These are phyloP conservation scores for Pegoplata infirma DNA, from an alignment of 2,888 invertebrate genomes.

Conservation along the genomic window DNA sequence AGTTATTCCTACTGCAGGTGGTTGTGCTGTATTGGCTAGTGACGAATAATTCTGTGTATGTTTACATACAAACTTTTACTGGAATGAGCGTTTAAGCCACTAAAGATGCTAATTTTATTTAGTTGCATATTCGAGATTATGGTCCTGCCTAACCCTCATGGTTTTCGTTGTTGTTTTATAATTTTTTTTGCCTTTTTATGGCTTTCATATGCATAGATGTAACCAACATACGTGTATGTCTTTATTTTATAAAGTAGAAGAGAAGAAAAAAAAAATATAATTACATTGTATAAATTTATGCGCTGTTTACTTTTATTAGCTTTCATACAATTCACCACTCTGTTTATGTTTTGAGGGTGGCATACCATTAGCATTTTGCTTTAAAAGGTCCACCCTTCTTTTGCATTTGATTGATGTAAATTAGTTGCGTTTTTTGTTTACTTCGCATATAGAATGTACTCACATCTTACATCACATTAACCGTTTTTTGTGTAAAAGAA, in stretches of 20 bases:
- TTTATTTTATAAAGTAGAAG: background rate
- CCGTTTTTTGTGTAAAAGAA: slow-evolving; percentile 2
- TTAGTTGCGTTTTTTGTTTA: slow-evolving; percentile 26
- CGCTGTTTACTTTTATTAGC: slow-evolving; percentile 60
- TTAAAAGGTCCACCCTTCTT: slow-evolving; percentile 24
- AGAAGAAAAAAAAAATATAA: slow-evolving; percentile 51
- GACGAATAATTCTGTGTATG: background rate
- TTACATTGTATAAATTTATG: slow-evolving; percentile 64
- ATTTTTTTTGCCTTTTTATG: slow-evolving; percentile 29
- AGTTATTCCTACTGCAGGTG: slow-evolving; percentile 51
- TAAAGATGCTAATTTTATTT: slow-evolving; percentile 67
- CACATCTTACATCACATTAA: background rate
- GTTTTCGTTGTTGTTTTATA: slow-evolving; percentile 30
- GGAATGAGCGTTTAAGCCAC: slow-evolving; percentile 55
- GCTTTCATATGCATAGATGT: background rate
- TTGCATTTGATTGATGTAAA: slow-evolving; percentile 51
- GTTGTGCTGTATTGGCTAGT: background rate
- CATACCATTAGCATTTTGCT: background rate
- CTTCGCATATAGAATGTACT: slow-evolving; percentile 26
- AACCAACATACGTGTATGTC: background rate
- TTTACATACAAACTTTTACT: slow-evolving; percentile 43
- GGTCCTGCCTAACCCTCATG: slow-evolving; percentile 22
- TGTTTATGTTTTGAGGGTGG: background rate
- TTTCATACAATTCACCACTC: slow-evolving; percentile 47
- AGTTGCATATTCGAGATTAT: slow-evolving; percentile 60